Conservation (phyloP, 2,113 vertebrate species). For the Hypomesus transpacificus region DNA sequence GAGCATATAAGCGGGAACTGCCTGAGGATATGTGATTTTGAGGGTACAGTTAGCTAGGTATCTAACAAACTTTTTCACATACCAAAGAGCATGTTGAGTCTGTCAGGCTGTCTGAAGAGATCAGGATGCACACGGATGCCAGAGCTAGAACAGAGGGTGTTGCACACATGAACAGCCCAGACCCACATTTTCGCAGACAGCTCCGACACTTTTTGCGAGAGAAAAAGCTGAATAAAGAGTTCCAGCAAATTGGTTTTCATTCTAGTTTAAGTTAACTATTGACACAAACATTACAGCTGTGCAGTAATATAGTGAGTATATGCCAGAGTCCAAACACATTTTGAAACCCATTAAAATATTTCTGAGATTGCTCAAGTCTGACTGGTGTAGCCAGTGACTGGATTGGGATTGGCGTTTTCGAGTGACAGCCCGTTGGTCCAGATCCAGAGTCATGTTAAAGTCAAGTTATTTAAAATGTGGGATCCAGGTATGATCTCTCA, state of each 20-base stretch:
- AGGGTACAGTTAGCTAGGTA: not conserved
- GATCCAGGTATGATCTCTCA: not conserved
- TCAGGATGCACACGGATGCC: not conserved
- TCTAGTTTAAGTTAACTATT: too few relatives aligned
- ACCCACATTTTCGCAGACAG: too few relatives aligned
- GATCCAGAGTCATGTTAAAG: not conserved
- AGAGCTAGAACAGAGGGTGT: not conserved
- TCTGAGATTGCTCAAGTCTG: not conserved
- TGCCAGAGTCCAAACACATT: too few relatives aligned
- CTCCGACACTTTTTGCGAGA: too few relatives aligned
- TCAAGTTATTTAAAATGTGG: not conserved
- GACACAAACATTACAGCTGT: too few relatives aligned
- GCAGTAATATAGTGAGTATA: too few relatives aligned
- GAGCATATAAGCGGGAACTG: not conserved
- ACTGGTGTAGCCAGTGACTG: not conserved
- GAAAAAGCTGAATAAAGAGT: too few relatives aligned
- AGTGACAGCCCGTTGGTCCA: not conserved
- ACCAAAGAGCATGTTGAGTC: not conserved
- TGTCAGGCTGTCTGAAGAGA: not conserved
- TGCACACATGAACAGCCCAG: not conserved
- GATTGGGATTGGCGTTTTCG: too few relatives aligned
- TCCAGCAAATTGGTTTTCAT: too few relatives aligned
- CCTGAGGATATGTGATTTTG: not conserved
- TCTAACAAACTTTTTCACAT: not conserved
- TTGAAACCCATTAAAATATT: too few relatives aligned